Conservation (phyloP, 1,140 invertebrate genomes). For the Pogonomyrmex californicus region DNA sequence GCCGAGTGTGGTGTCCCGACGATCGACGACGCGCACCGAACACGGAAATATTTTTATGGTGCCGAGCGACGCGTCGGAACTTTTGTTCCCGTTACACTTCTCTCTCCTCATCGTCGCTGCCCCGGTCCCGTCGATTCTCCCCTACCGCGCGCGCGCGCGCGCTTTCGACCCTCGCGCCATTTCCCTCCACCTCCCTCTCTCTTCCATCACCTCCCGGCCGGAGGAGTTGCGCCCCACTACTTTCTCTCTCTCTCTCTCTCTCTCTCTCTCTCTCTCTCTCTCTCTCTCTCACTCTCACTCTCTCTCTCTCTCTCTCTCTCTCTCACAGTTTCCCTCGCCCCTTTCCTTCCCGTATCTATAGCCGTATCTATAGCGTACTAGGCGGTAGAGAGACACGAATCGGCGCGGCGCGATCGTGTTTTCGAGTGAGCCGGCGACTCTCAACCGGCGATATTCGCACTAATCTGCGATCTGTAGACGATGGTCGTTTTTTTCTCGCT, state of each 20-base stretch:
- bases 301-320: too few relatives aligned
- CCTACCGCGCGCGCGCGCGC: slow-evolving; percentile 1
- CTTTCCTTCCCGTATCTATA: slow-evolving; percentile 21
- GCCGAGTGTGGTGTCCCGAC: background rate
- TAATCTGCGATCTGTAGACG: slow-evolving; percentile 42
- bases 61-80: slow-evolving; percentile 46
- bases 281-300: background rate
- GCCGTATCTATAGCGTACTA: slow-evolving; percentile 24
- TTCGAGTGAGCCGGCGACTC: slow-evolving; percentile 7
- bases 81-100: slow-evolving; percentile 42
- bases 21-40: slow-evolving; percentile 42
- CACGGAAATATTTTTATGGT: slow-evolving; percentile 60
- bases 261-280: background rate
- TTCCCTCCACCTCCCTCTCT: background rate
- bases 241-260: slow-evolving; percentile 6
- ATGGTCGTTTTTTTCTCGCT: background rate
- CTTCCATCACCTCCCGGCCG: background rate
- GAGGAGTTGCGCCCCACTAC: slow-evolving; percentile 11
- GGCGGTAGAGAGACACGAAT: slow-evolving; percentile 40
- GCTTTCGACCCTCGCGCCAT: slow-evolving; percentile 35
- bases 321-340: too few relatives aligned
- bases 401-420: slow-evolving; percentile 35
- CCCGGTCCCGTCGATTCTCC: slow-evolving; percentile 1
- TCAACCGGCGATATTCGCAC: background rate
- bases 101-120: slow-evolving; percentile 12